Base-by-base conservation (phyloP, 2,888 invertebrate genomes). In the Agrotis ipsilon region DNA sequence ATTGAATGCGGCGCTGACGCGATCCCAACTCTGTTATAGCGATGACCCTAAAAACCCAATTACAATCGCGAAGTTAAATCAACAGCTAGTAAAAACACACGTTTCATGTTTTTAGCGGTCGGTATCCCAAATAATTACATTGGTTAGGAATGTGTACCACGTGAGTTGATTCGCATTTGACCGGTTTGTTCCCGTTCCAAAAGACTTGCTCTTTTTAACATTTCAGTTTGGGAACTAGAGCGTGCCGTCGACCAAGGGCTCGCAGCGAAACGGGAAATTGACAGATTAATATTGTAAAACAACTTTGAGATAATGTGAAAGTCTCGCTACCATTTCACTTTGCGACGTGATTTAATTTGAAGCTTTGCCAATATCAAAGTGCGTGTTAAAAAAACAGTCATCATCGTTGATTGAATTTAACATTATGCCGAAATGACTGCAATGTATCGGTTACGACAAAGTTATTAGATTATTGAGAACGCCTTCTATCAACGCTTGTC, bases 171-270 rank as follows among this genome's bases (percentile, higher is more conserved):
- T 71, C 72, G 75, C 73, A 74, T 85, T 74, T 75, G 67, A 74
- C 74, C 74, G 62, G 76, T 80, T 82, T 87, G 87, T 87, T 89
- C 89, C 89, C 88, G 88, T 89, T 88, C 83, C 84, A 73, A 79
- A 82, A 87, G 84, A 87, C 87, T 86, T 80, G 85, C 79, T 86
- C 83, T 86, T 87, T 84, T 87, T 83, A 88, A 86, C 89, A 84
- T 90, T 91, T 92, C 90, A 90, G 90, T 88, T 88, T 90, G 81
- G 84, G 86, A 93, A 93, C 84, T 90, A 89, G 93, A 93, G 92
- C 93, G 92, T 92, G 89, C 74, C 73, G 66, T 79, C 80, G 81
- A 79, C 87, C 79, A 81, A 78, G 84, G 81, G 81, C 78, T 81
- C 72, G 74, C 78, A 58, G 71, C 73, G 61, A 72, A 82, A 80